Conservation (phyloP, 1,140 invertebrate species). For the Diachasma alloeum region DNA sequence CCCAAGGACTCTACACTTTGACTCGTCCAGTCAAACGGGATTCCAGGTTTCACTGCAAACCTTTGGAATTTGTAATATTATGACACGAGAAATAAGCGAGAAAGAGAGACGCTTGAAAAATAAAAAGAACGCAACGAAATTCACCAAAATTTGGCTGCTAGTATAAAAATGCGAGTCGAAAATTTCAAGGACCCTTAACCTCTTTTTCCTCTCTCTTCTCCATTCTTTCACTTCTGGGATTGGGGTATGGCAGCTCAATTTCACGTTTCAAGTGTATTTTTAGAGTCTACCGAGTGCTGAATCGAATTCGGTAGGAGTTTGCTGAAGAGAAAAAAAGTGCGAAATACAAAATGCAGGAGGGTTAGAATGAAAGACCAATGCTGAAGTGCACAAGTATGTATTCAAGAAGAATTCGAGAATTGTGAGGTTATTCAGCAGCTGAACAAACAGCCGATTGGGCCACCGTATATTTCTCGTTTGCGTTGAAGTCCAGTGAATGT, state of each 20-base stretch:
- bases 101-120: neutral
- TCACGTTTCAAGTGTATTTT: constrained; percentile 21
- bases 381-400: neutral
- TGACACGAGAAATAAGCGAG: neutral
- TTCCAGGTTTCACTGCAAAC: neutral
- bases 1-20: constrained; percentile 12
- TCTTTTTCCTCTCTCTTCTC: neutral
- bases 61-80: neutral
- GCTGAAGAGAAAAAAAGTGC: constrained; percentile 1
- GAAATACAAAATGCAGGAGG: constrained; percentile 39
- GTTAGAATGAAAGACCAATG: neutral
- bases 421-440: constrained; percentile 25
- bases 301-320: constrained; percentile 23
- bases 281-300: neutral
- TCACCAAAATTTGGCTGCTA: neutral
- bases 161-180: constrained; percentile 15
- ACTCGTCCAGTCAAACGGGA: constrained; percentile 10
- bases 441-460: constrained; percentile 36
- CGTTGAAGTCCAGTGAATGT: constrained; percentile 13
- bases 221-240: neutral
- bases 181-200: constrained; percentile 21
- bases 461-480: constrained; percentile 35
- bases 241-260: constrained; percentile 1
- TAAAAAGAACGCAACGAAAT: neutral
- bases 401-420: neutral